Conservation (phyloP, 2,888 invertebrate species). For the Psococerastis gibbosa region DNA sequence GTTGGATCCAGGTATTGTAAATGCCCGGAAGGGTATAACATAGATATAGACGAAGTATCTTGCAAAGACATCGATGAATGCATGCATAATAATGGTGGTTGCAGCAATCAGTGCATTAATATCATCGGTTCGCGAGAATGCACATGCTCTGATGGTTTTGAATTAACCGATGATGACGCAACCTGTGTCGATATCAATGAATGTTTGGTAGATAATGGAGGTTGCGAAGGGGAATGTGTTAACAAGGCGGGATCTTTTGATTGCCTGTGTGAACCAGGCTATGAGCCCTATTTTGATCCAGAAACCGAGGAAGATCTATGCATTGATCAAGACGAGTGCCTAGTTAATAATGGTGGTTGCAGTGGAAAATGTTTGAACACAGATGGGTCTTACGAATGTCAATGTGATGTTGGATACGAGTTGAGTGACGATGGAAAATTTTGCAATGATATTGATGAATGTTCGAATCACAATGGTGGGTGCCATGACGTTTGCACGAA, state of each 20-base stretch:
- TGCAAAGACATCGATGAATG: neutral
- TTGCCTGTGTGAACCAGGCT: slow-evolving; percentile 33
- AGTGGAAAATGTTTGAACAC: slow-evolving; percentile 26
- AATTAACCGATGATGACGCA: neutral
- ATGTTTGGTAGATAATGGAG: slow-evolving; percentile 30
- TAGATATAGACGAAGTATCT: neutral
- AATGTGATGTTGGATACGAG: slow-evolving; percentile 27
- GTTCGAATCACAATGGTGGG: neutral
- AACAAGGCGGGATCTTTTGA: slow-evolving; percentile 34
- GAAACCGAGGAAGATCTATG: neutral
- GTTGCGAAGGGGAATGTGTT: slow-evolving; percentile 32
- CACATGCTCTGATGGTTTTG: neutral
- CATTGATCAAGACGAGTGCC: neutral
- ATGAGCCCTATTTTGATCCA: slow-evolving; percentile 24
- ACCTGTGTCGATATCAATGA: slow-evolving; percentile 32
- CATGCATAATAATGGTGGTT: neutral
- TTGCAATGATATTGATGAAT: neutral
- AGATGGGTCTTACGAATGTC: slow-evolving; percentile 29
- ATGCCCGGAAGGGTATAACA: neutral
- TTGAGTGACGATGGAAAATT: slow-evolving; percentile 23
- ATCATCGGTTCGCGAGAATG: neutral
- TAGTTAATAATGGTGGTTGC: slow-evolving; percentile 25
- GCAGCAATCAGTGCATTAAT: neutral
- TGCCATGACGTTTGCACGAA: slow-evolving; percentile 27
- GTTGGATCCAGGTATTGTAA: neutral